Evolutionary conservation across 35 echinoderm and acorn worm genomes (phyloP).

Genomic region (Amphiura filiformis): DNA sequence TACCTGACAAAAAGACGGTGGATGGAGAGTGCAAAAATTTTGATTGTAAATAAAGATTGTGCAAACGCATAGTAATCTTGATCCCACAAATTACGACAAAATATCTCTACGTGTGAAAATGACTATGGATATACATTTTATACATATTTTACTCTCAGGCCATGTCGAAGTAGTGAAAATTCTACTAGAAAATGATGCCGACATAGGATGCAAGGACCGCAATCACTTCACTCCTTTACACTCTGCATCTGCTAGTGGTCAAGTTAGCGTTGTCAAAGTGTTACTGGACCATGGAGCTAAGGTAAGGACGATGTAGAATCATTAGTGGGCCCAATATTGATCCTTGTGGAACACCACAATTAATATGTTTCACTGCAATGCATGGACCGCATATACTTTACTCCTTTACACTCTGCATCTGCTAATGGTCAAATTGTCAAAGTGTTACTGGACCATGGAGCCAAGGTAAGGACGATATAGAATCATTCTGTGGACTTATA

Average conservation of each 20-base stretch:
- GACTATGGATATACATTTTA: too few relatives aligned
- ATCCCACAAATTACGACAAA: background rate
- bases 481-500: too few relatives aligned
- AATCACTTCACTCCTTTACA: constrained; percentile 85
- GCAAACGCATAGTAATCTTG: background rate
- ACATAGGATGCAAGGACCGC: constrained; percentile 85
- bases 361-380: too few relatives aligned
- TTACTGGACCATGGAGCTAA: constrained; percentile 60
- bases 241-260: constrained; percentile 85
- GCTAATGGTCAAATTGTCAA: constrained; percentile 93
- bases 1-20: too few relatives aligned
- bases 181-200: constrained; percentile 82
- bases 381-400: constrained; percentile 78
- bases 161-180: constrained; percentile 92
- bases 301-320: too few relatives aligned
- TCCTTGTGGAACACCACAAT: too few relatives aligned
- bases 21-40: too few relatives aligned
- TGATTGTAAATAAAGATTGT: too few relatives aligned
- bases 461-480: constrained; percentile 73
- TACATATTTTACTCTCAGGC: constrained; percentile 58
- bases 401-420: constrained; percentile 79
- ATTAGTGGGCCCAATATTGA: too few relatives aligned
- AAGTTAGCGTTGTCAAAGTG: constrained; percentile 86
- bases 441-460: constrained; percentile 55
- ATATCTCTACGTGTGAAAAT: too few relatives aligned